Base-by-base conservation (phyloP, 2,113 vertebrate genomes). In the Apus apus region DNA sequence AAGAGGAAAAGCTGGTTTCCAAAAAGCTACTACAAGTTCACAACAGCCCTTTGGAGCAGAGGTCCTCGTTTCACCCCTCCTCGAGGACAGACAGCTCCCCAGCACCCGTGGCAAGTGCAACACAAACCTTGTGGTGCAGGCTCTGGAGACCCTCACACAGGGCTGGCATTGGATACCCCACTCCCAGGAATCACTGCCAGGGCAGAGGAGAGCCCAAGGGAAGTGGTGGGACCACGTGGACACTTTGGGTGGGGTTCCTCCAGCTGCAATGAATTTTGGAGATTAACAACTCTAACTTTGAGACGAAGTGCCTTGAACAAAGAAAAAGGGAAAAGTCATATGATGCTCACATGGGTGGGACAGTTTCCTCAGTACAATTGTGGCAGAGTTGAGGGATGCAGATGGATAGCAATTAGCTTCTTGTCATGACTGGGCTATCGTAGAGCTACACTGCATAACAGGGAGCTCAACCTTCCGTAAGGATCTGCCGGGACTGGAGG, bases 1-100 rank as follows among this genome's bases (percentile, higher is more conserved):
- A 75, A 78, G 81, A 90, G 90, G 94, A 95, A 97, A 91, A 97
- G 78, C 81, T 68, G 40, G 80, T 94, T 94, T 94, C 90, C 95
- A 96, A 57, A 93, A 93, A 89, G 81, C 50, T 65, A 48, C 91
- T 91, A 60, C 81, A 60, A 89, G 85, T 53, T 79, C 77, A 79
- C 70, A 93, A 53, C 70, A 93, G 77, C 77, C 12, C 53, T 82
- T 77, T 25, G 21, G 12, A 93, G 87, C 38, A 0, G 7, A 78
- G 90, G 81, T 78, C 95, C 93, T 87, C 1, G 0, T 53, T 85
- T 91, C 78, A 91, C 85, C 95, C 75, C 84, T 81, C 80, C 48
- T 36, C 0, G 0, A 7, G 12, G 56, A 15, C 87, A 12, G 25
- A 15, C 29, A 1, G 5, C 32, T 89, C 50, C 58, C 40, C 51